phyloP scores from a whole-genome alignment of 2,113 vertebrate genomes.

The Gila orcuttii region DNA sequence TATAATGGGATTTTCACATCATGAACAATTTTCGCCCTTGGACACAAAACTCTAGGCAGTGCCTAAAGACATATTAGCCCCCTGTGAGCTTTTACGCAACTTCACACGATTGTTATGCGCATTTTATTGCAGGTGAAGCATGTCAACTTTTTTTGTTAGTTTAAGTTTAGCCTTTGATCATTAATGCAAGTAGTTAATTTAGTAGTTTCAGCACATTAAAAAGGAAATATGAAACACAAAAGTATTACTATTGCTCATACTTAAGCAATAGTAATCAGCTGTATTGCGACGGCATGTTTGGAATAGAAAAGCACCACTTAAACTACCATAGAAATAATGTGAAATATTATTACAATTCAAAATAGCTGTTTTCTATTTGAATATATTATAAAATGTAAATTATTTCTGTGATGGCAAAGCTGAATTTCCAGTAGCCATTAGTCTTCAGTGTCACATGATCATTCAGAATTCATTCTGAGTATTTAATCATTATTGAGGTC shows the following conservation, averaged over 20 bases:
- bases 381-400: not conserved
- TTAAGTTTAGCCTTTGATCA: constrained; percentile 3
- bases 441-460: too few relatives aligned
- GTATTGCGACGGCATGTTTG: not conserved
- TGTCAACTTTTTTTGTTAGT: not conserved
- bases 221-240: not conserved
- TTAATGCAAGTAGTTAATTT: constrained; percentile 1
- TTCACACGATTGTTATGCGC: constrained; percentile 30
- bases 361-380: too few relatives aligned
- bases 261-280: not conserved
- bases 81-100: constrained; percentile 48
- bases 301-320: not conserved
- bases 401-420: not conserved
- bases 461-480: too few relatives aligned
- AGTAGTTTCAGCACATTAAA: not conserved
- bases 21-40: constrained; percentile 46
- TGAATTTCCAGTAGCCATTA: not conserved
- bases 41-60: constrained; percentile 46
- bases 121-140: not conserved
- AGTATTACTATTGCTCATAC: not conserved
- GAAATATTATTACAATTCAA: too few relatives aligned
- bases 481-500: not conserved
- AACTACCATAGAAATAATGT: not conserved
- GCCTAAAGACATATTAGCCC: constrained; percentile 47
- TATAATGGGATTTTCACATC: constrained; percentile 59